Conservation (phyloP, 2,888 invertebrate genomes). For the Heliconius charithonia region DNA sequence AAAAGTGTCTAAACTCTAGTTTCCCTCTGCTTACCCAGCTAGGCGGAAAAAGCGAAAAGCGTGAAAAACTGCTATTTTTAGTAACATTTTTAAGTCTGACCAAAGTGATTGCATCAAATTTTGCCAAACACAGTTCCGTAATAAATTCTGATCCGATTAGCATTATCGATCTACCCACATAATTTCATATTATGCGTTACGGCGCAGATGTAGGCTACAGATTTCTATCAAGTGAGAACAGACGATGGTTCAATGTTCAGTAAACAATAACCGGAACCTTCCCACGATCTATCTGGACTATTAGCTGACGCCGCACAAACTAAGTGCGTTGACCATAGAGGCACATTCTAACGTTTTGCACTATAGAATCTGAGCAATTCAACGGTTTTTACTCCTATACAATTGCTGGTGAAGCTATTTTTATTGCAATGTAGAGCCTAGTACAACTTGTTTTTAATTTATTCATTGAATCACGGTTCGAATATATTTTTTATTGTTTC, state of each 20-base stretch:
- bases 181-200: not conserved
- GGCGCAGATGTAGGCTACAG: conserved; percentile 36
- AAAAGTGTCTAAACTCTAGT: too few relatives aligned
- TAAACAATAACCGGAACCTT: conserved; percentile 62
- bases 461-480: conserved; percentile 9
- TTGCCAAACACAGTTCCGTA: not conserved
- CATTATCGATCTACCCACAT: conserved; percentile 33
- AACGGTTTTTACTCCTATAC: not conserved
- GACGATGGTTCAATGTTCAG: conserved; percentile 47
- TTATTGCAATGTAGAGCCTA: not conserved
- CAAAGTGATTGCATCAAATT: not conserved
- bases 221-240: conserved; percentile 35
- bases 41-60: too few relatives aligned
- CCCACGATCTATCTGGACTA: conserved; percentile 60
- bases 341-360: conserved; percentile 26
- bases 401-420: not conserved
- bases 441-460: conserved; percentile 19
- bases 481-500: not conserved
- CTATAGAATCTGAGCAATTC: not conserved
- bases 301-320: conserved; percentile 53
- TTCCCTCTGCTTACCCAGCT: too few relatives aligned
- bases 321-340: conserved; percentile 39
- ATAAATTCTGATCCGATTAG: not conserved
- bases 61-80: too few relatives aligned
- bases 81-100: too few relatives aligned